Percentiles rank a stretch among this genome's conserved stretches.
These are phyloP conservation scores for Ailurus styani DNA, from an alignment of 2,113 vertebrate genomes.

Conservation along the genomic window DNA sequence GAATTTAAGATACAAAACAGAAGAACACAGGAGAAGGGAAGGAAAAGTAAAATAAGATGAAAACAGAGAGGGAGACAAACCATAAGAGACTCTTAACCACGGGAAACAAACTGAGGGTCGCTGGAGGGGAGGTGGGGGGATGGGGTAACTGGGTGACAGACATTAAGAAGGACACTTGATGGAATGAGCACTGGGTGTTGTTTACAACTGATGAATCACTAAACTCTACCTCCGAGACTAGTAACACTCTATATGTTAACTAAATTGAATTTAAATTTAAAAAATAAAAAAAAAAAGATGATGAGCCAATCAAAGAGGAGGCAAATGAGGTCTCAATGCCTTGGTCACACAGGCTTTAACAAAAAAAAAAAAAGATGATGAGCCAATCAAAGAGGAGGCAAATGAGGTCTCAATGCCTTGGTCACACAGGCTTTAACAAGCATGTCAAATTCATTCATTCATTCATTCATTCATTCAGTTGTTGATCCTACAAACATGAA, in stretches of 20 bases:
- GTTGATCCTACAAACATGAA: not conserved
- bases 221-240: not conserved
- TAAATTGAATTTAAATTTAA: not conserved
- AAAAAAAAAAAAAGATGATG: not conserved
- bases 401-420: not conserved
- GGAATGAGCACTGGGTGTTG: not conserved
- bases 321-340: not conserved
- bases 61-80: not conserved
- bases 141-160: not conserved
- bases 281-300: not conserved
- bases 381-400: not conserved
- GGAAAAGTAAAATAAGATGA: not conserved
- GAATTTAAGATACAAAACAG: not conserved
- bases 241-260: not conserved
- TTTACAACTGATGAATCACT: not conserved
- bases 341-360: fast-evolving
- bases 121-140: not conserved
- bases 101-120: not conserved
- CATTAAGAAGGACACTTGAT: not conserved
- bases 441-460: not conserved
- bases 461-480: not conserved
- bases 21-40: not conserved
- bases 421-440: fast-evolving
- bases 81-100: not conserved
- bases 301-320: not conserved